Conservation (phyloP, 2,888 invertebrate genomes). For the Melanotus villosus region DNA sequence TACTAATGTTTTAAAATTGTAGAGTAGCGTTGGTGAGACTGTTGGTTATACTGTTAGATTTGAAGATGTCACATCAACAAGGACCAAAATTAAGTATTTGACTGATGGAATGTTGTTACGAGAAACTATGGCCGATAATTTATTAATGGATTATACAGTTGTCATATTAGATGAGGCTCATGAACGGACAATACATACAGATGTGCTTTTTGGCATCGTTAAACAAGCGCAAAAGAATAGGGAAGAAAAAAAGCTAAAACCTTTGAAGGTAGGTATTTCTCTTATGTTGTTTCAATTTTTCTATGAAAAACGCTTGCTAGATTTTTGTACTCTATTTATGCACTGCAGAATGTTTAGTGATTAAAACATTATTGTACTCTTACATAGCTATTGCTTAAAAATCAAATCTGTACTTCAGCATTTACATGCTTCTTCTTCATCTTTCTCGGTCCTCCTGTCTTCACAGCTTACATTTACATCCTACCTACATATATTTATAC, state of each 20-base stretch:
- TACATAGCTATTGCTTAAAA: too few species aligned
- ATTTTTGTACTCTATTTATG: not conserved
- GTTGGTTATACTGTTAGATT: slow-evolving; percentile 88
- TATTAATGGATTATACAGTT: slow-evolving; percentile 83
- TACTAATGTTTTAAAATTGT: slow-evolving; percentile 39
- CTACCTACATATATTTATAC: too few species aligned
- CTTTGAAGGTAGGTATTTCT: slow-evolving; percentile 74
- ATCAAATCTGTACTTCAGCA: too few species aligned
- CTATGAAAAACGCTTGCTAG: too few species aligned
- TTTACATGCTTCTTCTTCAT: too few species aligned
- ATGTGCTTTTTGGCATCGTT: slow-evolving; percentile 93
- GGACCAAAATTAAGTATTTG: slow-evolving; percentile 90
- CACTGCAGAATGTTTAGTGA: too few species aligned
- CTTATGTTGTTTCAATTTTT: slow-evolving; percentile 5
- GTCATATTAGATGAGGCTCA: slow-evolving; percentile 96
- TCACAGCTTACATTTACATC: too few species aligned
- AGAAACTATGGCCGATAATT: slow-evolving; percentile 87
- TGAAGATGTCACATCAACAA: slow-evolving; percentile 86
- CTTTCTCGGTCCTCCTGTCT: too few species aligned
- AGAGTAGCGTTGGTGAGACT: slow-evolving; percentile 63
- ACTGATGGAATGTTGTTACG: slow-evolving; percentile 96
- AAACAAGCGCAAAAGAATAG: slow-evolving; percentile 88
- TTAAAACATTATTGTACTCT: too few species aligned
- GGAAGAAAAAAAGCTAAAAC: slow-evolving; percentile 71
- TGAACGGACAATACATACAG: slow-evolving; percentile 94